phyloP scores from a whole-genome alignment of 2,797 vertebrate species.

The Anniella stebbinsi region DNA sequence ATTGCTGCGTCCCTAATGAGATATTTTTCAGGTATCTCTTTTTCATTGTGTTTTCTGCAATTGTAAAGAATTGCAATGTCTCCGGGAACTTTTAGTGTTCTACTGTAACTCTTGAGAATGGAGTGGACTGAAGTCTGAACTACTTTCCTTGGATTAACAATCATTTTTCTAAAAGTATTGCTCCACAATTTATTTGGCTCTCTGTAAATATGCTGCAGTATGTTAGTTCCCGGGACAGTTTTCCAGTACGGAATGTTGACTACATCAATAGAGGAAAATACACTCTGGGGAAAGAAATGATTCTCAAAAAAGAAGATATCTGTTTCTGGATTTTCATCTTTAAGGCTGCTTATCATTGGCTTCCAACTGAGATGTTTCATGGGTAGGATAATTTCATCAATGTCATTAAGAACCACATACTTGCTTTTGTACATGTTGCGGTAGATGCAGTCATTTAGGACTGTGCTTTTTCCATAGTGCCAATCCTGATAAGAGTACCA shows the following conservation, averaged over 20 bases:
- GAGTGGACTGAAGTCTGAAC: constrained; percentile 17
- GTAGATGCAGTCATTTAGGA: constrained; percentile 81
- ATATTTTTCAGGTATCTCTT: background rate
- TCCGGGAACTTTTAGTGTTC: background rate
- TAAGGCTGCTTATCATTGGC: background rate
- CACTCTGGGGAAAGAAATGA: constrained; percentile 75
- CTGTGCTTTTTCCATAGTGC: constrained; percentile 78
- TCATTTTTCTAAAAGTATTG: constrained; percentile 33
- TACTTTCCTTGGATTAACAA: background rate
- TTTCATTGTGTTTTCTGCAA: constrained; percentile 2
- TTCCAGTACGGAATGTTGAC: constrained; percentile 34
- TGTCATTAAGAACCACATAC: constrained; percentile 78
- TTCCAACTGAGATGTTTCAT: constrained; percentile 72
- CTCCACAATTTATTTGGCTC: background rate
- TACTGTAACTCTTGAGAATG: background rate
- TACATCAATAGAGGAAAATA: constrained; percentile 55
- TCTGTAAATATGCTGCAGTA: constrained; percentile 28
- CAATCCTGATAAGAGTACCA: constrained; percentile 73
- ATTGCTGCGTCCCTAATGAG: constrained; percentile 15
- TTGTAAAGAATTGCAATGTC: background rate
- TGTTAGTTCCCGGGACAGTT: constrained; percentile 41
- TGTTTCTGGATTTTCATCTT: background rate
- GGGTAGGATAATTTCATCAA: constrained; percentile 81
- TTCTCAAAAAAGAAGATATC: constrained; percentile 48
- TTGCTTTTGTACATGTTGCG: constrained; percentile 79